Evolutionary conservation across 2,888 invertebrate species (phyloP), one percentile per base, ranked within the genome.

Genomic region (Pocota personata): DNA sequence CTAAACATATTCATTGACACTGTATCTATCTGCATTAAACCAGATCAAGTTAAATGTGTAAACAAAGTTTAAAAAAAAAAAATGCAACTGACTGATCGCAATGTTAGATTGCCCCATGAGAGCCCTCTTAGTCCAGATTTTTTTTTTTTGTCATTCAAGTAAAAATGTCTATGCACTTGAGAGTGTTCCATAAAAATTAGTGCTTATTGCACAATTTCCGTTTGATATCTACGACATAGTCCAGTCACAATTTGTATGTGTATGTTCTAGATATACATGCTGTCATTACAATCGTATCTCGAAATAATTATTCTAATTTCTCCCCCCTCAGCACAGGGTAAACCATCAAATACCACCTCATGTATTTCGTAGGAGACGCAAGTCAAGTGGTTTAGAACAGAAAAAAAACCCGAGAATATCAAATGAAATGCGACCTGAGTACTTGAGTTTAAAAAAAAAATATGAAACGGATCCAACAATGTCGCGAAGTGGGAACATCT

Each of bases 191-290:
- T 55, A 30, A 8, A 35, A 43, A 57, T 57, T 43, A 69, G 21
- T 57, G 69, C 69, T 69, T 57, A 57, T 14, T 69, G 43, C 69
- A 69, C 57, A 57, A 46, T 57, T 69, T 46, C 57, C 57, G 57
- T 46, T n/a, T 55, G 30, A 37, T 40, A 66, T 50, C 50, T 5
- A 24, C 14, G 10, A 12, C 32, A 50, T 16, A 27, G 6, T 52
- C 52, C 16, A 19, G 35, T 50, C 5, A 5, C 16, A 35, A 10
- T 27, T 27, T 16, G 8, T 32, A 2, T 37, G 19, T 52, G 12
- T 27, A 37, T 6, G 14, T 37, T 35, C 5, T 3, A 35, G 19
- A 35, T 57, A 35, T n/a, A n/a, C n/a, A n/a, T n/a, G n/a, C n/a
- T n/a, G n/a, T n/a, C 21, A 35, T 21, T 32, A 16, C 16, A 40